Percentiles rank a stretch among this genome's conserved stretches.
These are phyloP conservation scores for Drosophila equinoxialis DNA, from an alignment of 1,140 invertebrate genomes.

Conservation along the genomic window DNA sequence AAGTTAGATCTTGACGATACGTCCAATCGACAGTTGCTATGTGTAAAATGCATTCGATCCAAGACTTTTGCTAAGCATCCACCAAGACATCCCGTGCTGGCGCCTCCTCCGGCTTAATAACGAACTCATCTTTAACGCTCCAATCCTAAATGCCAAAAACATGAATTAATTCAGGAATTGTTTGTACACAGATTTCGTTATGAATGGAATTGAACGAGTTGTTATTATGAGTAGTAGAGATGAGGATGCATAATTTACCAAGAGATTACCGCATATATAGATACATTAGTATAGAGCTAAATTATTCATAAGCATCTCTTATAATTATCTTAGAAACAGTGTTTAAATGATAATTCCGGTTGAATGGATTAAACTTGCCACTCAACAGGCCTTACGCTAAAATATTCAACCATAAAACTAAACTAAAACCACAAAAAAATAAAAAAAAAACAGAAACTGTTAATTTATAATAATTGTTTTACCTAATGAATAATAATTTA, in stretches of 20 bases:
- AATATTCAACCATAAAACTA: too few species aligned
- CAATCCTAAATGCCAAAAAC: neutral
- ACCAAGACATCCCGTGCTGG: neutral
- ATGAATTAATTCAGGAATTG: neutral
- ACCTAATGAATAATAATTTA: neutral
- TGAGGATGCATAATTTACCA: neutral
- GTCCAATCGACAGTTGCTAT: neutral
- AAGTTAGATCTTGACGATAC: neutral
- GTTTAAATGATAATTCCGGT: neutral
- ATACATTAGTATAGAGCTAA: neutral
- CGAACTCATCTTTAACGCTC: slow-evolving; percentile 2
- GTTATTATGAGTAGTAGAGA: neutral
- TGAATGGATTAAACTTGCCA: neutral
- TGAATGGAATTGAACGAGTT: neutral
- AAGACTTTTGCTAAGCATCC: neutral
- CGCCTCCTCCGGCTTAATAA: neutral
- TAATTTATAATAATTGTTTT: too few species aligned
- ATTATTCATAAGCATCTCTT: neutral
- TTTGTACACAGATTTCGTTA: neutral
- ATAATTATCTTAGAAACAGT: neutral
- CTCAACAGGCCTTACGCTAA: too few species aligned
- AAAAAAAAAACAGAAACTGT: too few species aligned
- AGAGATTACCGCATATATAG: slow-evolving; percentile 2
- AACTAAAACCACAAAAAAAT: too few species aligned
- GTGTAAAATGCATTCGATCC: neutral